Base-by-base conservation (phyloP, 2,888 invertebrate genomes). In the Ptycholaimellus sp. region DNA sequence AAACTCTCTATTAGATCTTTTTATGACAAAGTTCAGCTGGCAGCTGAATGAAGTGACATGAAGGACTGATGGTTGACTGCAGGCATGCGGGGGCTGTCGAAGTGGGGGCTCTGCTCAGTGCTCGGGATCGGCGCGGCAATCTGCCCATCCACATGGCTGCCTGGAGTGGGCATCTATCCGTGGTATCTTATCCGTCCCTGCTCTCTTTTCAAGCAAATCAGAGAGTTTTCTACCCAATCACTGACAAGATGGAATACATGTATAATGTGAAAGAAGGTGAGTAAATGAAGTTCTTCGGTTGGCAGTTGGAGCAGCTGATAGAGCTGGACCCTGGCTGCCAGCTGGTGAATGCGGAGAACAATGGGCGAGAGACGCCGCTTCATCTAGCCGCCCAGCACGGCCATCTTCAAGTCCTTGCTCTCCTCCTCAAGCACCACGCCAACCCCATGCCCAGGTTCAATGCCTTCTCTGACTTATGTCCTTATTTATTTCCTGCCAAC, bases 381-480 rank as follows among this genome's bases (percentile, higher is more conserved):
- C 75, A 76, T 49, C 69, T 76, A 41, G 77, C 79, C 0, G 71
- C 76, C 1, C 67, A 72, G 36, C 70, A 72, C 22, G 78, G 78
- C 1, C 72, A 77, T 56, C 62, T 69, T 0, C 59, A 67, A 17
- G 68, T 74, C 16, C 71, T 73, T 3, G 68, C 68, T 33, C 61
- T 72, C 31, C 61, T 80, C 19, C 62, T 76, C 7, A 21, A 19
- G 14, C 36, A 36, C 9, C 17, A 28, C 35, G 36, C 13, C 19
- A 33, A 33, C 29, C 25, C 33, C 11, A 7, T 11, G n/a, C n/a
- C n/a, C n/a, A n/a, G n/a, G n/a, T n/a, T n/a, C n/a, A n/a, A n/a
- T n/a, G n/a, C n/a, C n/a, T n/a, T n/a, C n/a, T n/a, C n/a, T n/a
- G n/a, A n/a, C n/a, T n/a, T n/a, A n/a, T n/a, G n/a, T n/a, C n/a